phyloP scores from a whole-genome alignment of 2,113 vertebrate genomes.

The Lepus europaeus region DNA sequence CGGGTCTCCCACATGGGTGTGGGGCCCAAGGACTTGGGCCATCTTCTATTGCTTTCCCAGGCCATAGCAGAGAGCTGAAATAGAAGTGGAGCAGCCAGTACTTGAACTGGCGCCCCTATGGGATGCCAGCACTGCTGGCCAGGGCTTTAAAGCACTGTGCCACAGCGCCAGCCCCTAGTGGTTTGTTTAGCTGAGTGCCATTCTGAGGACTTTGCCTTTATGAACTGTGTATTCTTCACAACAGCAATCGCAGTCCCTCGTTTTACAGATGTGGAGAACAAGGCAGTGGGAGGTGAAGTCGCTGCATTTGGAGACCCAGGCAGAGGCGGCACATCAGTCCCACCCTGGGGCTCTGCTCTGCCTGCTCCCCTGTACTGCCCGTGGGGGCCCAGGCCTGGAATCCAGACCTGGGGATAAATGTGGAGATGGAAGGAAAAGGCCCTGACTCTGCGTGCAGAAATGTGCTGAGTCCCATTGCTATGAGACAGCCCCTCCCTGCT shows the following conservation, averaged over 20 bases:
- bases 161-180: neutral
- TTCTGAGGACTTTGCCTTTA: neutral
- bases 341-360: neutral
- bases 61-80: too few species aligned
- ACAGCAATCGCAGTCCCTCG: neutral
- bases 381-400: too few species aligned
- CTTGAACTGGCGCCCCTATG: too few species aligned
- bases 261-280: neutral
- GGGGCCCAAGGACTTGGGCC: too few species aligned
- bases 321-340: neutral
- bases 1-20: too few species aligned
- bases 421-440: neutral
- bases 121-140: too few species aligned
- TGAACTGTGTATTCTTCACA: neutral
- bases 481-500: neutral
- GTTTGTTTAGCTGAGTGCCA: neutral
- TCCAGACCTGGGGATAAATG: neutral
- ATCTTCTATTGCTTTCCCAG: too few species aligned
- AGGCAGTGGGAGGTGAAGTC: neutral
- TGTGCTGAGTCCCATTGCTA: neutral
- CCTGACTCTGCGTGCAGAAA: neutral
- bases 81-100: too few species aligned
- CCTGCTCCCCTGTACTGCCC: neutral
- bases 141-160: too few species aligned
- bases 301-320: neutral